These are phyloP conservation scores for Lucilia cuprina DNA, from an alignment of 1,140 invertebrate species.

Conservation along the genomic window DNA sequence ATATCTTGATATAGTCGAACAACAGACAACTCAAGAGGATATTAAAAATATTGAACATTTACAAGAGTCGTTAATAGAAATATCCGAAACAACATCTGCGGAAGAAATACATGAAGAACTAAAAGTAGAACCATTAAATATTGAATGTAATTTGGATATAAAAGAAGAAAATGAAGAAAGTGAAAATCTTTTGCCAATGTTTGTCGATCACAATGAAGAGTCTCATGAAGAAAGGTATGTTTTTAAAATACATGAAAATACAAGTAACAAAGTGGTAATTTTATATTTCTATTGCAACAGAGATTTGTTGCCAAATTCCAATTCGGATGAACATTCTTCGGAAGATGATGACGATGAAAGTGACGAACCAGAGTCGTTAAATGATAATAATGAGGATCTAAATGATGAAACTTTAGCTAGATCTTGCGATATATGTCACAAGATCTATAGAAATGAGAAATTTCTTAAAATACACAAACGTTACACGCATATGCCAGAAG, in stretches of 20 bases:
- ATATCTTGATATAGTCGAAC: neutral
- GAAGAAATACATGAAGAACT: neutral
- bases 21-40: neutral
- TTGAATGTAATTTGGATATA: neutral
- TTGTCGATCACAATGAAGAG: neutral
- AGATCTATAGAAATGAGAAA: neutral
- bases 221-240: neutral
- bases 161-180: neutral
- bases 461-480: conserved; percentile 13
- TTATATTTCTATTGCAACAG: neutral
- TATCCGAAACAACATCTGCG: neutral
- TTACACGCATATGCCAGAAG: conserved; percentile 16
- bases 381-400: neutral
- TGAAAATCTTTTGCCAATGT: neutral
- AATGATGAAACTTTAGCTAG: neutral
- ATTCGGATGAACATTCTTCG: neutral
- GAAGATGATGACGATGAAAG: neutral
- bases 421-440: neutral
- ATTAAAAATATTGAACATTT: neutral
- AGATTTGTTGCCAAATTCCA: neutral
- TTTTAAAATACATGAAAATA: neutral
- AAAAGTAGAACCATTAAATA: neutral
- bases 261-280: neutral
- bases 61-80: neutral
- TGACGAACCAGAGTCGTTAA: neutral